Percentiles rank a stretch among this genome's conserved stretches.
These are phyloP conservation scores for Dichetophora obliterata DNA, from an alignment of 2,888 invertebrate genomes.

Conservation along the genomic window DNA sequence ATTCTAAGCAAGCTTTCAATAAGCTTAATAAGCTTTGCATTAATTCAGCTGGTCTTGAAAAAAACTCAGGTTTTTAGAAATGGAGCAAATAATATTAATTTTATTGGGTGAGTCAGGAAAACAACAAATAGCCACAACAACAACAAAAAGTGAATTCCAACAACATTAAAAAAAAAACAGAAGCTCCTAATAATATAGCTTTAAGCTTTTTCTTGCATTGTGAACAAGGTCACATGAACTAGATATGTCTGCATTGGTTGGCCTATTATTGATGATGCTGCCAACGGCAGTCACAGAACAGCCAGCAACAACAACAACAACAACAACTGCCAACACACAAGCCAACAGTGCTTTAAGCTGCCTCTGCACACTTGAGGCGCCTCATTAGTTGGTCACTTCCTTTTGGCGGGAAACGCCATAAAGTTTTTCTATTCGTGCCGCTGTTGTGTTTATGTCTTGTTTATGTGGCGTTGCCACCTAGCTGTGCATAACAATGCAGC, in stretches of 20 bases:
- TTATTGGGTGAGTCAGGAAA: slow-evolving; percentile 13
- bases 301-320: slow-evolving; percentile 37
- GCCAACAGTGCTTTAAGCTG: background rate
- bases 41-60: background rate
- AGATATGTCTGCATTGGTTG: background rate
- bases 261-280: slow-evolving; percentile 16
- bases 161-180: background rate
- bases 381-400: slow-evolving; percentile 57
- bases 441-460: slow-evolving; percentile 59
- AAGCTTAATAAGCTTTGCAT: background rate
- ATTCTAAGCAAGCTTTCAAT: background rate
- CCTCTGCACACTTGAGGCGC: background rate
- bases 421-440: slow-evolving; percentile 35
- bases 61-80: background rate
- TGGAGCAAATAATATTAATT: slow-evolving; percentile 11
- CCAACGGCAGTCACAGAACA: slow-evolving; percentile 24
- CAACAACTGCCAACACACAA: background rate
- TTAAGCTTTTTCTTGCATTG: background rate
- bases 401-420: slow-evolving; percentile 47
- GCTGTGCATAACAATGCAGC: background rate
- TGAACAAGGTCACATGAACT: background rate
- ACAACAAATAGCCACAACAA: background rate
- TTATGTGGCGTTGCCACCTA: slow-evolving; percentile 50
- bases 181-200: background rate
- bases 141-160: background rate